A percentile compares a stretch with the other conserved stretches of the same genome.
Evolutionary conservation across 2,797 vertebrate genomes (phyloP).

Genomic region (Thamnophis elegans): DNA sequence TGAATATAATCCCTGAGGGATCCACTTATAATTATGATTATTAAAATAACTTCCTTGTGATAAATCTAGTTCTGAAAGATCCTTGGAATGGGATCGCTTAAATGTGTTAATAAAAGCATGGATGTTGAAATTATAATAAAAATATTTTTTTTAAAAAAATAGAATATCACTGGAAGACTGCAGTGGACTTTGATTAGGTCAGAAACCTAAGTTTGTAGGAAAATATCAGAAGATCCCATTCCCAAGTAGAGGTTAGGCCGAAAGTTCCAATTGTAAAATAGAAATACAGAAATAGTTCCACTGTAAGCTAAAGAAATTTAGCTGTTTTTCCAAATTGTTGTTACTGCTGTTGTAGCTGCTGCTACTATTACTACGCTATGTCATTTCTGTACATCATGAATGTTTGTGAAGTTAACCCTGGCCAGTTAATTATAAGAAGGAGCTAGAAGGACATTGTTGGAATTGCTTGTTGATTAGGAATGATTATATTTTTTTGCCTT

Average conservation of each 20-base stretch:
- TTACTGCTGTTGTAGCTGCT: neutral
- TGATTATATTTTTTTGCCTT: neutral
- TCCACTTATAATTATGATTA: neutral
- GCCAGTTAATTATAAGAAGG: neutral
- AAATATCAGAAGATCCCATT: neutral
- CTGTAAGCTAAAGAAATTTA: neutral
- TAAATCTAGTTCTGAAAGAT: neutral
- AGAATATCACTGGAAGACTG: too few species aligned
- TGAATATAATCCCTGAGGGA: neutral
- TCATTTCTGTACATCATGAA: neutral
- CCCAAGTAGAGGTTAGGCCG: neutral
- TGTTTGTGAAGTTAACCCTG: neutral
- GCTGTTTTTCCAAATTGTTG: neutral
- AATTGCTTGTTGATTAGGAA: neutral
- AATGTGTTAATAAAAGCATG: neutral
- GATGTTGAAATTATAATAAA: neutral
- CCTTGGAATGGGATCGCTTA: neutral
- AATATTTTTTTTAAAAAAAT: neutral
- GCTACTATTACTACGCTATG: neutral
- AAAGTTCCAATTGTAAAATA: neutral
- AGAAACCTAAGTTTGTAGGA: neutral
- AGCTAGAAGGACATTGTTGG: neutral
- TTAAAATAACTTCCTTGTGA: neutral
- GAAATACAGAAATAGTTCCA: neutral
- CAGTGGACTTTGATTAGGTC: neutral